phyloP scores from a whole-genome alignment of 2,797 vertebrate species.

The Gila robusta region DNA sequence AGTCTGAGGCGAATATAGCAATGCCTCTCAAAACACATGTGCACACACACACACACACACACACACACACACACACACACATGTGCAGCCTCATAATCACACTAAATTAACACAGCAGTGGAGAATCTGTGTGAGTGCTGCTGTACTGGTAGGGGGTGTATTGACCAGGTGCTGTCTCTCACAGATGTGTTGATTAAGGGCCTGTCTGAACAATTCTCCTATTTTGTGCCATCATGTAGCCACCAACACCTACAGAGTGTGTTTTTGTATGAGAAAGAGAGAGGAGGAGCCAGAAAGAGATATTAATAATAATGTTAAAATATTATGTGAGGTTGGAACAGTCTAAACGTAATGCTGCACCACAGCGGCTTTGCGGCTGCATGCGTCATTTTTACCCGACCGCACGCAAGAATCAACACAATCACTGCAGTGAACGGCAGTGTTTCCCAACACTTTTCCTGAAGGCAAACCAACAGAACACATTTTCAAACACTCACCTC shows the following conservation, averaged over 20 bases:
- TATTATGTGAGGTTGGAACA: background rate
- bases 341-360: background rate
- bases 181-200: conserved; percentile 53
- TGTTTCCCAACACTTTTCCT: background rate
- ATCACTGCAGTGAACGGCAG: background rate
- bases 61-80: conserved; percentile 15
- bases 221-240: conserved; percentile 18
- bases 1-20: conserved; percentile 19
- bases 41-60: conserved; percentile 4
- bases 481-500: background rate
- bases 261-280: conserved; percentile 17
- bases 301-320: background rate
- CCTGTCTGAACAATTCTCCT: conserved; percentile 40
- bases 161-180: conserved; percentile 39
- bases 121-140: conserved; percentile 28
- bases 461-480: background rate
- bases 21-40: conserved; percentile 22
- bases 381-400: background rate
- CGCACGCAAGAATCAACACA: background rate
- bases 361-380: background rate
- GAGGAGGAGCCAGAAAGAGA: background rate
- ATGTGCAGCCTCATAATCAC: conserved; percentile 32
- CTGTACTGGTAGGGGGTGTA: conserved; percentile 46
- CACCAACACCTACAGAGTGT: conserved; percentile 14
- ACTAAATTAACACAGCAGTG: conserved; percentile 26